Evolutionary conservation across 2,797 vertebrate genomes (phyloP).

Genomic region (Enteromius trimaculatus): DNA sequence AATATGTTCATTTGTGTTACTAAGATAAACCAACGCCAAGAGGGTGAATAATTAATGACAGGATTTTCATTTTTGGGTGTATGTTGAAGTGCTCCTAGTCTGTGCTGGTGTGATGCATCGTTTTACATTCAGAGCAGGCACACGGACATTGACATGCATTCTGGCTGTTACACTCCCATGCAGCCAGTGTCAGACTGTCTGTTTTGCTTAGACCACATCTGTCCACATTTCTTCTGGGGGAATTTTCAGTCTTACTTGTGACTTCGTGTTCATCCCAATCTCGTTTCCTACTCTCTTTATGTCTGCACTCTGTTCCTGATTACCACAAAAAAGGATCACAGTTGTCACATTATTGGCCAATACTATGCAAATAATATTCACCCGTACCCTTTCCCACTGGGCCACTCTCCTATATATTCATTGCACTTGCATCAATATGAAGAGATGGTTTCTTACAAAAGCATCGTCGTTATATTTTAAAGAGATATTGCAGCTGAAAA

Average conservation of each 20-base stretch:
- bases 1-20: no score
- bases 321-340: slow-evolving; percentile 21
- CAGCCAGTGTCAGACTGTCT: slow-evolving; percentile 28
- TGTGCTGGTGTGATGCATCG: background rate
- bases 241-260: slow-evolving; percentile 33
- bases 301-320: slow-evolving; percentile 17
- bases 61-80: no score
- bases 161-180: slow-evolving; percentile 9
- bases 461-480: background rate
- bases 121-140: slow-evolving; percentile 11
- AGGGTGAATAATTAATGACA: no score
- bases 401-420: slow-evolving; percentile 10
- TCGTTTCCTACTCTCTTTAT: background rate
- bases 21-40: no score
- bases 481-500: background rate
- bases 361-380: slow-evolving; percentile 24
- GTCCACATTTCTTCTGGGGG: slow-evolving; percentile 12
- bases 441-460: background rate
- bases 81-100: no score
- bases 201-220: slow-evolving; percentile 31
- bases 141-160: background rate
- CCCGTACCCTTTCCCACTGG: slow-evolving; percentile 5
- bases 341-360: slow-evolving; percentile 20
- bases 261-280: slow-evolving; percentile 13
- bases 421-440: background rate